Evolutionary conservation across 2,888 invertebrate species (phyloP), one percentile per base, ranked within the genome.

Genomic region (Unio delphinus): DNA sequence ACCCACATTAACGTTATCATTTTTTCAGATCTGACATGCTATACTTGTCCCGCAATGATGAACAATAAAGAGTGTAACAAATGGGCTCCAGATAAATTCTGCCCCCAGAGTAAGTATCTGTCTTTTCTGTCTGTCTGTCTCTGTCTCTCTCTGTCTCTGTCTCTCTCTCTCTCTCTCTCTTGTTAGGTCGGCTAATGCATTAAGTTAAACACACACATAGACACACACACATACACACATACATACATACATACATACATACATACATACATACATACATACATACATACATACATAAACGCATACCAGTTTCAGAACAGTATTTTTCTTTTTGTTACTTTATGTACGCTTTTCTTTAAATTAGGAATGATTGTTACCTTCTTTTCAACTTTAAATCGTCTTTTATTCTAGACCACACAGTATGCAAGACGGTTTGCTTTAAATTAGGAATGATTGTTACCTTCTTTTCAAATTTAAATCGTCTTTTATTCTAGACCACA

Each of bases 351-450:
- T 58, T 23, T 0, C 8, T 58, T 8, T 58, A 8, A n/a, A 26
- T 8, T 23, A 58, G 1, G 20, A 18, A n/a, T 18, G 8, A 58
- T 11, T 26, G 8, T n/a, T 58, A 15, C n/a, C 23, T 23, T 23
- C 23, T 23, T 23, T 23, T 23, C 23, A 23, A 23, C 23, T 23
- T 23, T 23, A 23, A 23, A 23, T 23, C 23, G 23, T 20, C 60
- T 4, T 45, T 23, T n/a, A 4, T 69, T 28, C 55, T 74, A 81
- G 81, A 73, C 57, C 70, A 75, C 62, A 79, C 79, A 4, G 74
- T 79, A 20, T 82, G 80, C 59, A 75, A 78, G 79, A 79, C 81
- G n/a, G n/a, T n/a, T n/a, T n/a, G n/a, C n/a, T n/a, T n/a, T n/a
- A n/a, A n/a, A 26, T 8, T 23, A 58, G 1, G 20, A 18, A n/a